Conservation (phyloP, 1,140 invertebrate species). For the Diorhabda elongata region DNA sequence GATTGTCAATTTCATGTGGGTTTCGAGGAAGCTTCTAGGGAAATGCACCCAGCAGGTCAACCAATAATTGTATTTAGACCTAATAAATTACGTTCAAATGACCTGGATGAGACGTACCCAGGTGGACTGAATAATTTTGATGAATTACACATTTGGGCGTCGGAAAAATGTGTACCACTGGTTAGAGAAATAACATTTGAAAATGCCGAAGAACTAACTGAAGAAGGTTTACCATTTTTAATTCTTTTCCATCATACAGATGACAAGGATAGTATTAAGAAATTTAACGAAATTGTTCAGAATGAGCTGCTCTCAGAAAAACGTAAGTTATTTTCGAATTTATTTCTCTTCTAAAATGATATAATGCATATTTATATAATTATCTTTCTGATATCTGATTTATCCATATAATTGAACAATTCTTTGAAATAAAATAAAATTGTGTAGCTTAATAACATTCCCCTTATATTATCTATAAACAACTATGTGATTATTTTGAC, state of each 20-base stretch:
- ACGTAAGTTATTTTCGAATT: conserved; percentile 60
- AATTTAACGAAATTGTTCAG: conserved; percentile 78
- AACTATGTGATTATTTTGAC: too few relatives aligned
- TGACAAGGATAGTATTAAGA: conserved; percentile 81
- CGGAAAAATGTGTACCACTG: conserved; percentile 82
- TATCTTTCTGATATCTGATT: too few relatives aligned
- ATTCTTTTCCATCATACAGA: conserved; percentile 92
- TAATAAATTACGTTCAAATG: conserved; percentile 71
- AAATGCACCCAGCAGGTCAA: conserved; percentile 77
- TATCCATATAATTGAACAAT: too few relatives aligned
- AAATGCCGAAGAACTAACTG: conserved; percentile 98
- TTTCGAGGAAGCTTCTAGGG: conserved; percentile 78
- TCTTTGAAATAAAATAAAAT: too few relatives aligned
- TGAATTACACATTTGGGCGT: conserved; percentile 80
- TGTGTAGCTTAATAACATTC: too few relatives aligned
- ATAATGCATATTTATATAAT: too few relatives aligned
- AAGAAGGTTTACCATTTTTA: conserved; percentile 98
- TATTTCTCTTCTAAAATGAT: too few relatives aligned
- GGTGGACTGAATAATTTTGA: conserved; percentile 71
- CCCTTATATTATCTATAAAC: too few relatives aligned
- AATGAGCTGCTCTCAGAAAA: conserved; percentile 80
- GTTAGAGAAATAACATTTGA: conserved; percentile 96
- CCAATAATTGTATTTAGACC: conserved; percentile 78
- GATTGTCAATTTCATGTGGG: conserved; percentile 94
- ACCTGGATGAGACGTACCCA: conserved; percentile 75